Conservation (phyloP, 2,888 invertebrate species). For the Leucophora obtusa region DNA sequence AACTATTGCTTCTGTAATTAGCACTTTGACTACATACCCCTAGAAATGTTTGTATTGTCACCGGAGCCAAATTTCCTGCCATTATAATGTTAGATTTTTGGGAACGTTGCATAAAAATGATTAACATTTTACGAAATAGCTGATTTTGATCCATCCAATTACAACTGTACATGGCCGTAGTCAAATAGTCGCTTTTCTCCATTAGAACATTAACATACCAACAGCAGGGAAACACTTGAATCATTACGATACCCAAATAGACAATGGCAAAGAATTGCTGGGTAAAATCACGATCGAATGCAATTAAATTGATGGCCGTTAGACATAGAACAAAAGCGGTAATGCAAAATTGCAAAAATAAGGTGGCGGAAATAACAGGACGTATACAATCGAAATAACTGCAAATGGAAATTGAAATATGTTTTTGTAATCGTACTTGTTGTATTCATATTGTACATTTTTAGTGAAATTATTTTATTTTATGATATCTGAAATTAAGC, state of each 20-base stretch:
- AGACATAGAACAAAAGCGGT: conserved; percentile 65
- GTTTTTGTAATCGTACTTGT: not conserved
- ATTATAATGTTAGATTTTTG: conserved; percentile 64
- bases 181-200: conserved; percentile 63
- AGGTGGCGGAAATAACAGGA: conserved; percentile 62
- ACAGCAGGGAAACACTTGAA: conserved; percentile 67
- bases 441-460: too few relatives aligned
- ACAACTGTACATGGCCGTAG: conserved; percentile 67
- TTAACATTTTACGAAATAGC: conserved; percentile 66
- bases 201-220: conserved; percentile 66
- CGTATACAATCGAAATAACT: conserved; percentile 66
- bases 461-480: too few relatives aligned
- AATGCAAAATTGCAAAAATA: conserved; percentile 66
- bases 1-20: not conserved
- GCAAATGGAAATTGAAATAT: conserved; percentile 6
- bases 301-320: conserved; percentile 63
- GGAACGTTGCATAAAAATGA: conserved; percentile 70
- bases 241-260: conserved; percentile 60
- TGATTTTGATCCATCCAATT: conserved; percentile 68
- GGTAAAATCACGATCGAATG: conserved; percentile 45
- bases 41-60: conserved; percentile 68
- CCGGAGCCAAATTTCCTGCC: conserved; percentile 68
- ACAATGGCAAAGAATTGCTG: conserved; percentile 46
- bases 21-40: conserved; percentile 55
- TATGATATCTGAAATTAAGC: too few relatives aligned